Conservation (phyloP, 2,888 invertebrate species). For the Cyclophora albipunctata region DNA sequence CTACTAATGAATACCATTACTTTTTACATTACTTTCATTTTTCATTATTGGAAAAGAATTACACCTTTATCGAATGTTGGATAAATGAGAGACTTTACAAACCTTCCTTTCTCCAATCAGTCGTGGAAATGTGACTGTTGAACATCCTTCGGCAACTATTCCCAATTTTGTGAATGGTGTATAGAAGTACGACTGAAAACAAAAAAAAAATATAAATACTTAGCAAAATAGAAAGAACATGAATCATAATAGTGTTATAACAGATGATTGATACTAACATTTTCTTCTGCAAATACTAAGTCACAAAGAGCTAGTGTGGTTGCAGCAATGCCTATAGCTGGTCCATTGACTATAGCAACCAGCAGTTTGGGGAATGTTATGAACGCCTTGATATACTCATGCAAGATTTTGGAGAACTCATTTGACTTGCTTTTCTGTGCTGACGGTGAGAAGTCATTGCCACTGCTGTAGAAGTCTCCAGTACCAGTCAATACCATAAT, state of each 20-base stretch:
- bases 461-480: conserved; percentile 89
- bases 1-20: too few relatives aligned
- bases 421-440: conserved; percentile 13
- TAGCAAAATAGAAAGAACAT: too few relatives aligned
- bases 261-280: conserved; percentile 60
- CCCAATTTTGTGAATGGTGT: conserved; percentile 92
- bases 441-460: conserved; percentile 79
- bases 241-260: neutral
- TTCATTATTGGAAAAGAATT: too few relatives aligned
- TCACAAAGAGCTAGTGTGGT: conserved; percentile 92
- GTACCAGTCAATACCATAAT: conserved; percentile 86
- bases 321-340: conserved; percentile 92
- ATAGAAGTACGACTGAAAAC: conserved; percentile 85
- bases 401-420: conserved; percentile 42
- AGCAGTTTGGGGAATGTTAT: conserved; percentile 92
- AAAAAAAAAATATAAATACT: conserved; percentile 3
- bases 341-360: conserved; percentile 93
- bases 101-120: conserved; percentile 89
- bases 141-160: conserved; percentile 92
- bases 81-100: too few relatives aligned
- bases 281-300: conserved; percentile 90
- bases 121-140: conserved; percentile 88
- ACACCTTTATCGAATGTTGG: too few relatives aligned
- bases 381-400: conserved; percentile 82
- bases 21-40: too few relatives aligned